Conservation (phyloP, 2,113 vertebrate species). For the Speoplatyrhinus poulsoni region DNA sequence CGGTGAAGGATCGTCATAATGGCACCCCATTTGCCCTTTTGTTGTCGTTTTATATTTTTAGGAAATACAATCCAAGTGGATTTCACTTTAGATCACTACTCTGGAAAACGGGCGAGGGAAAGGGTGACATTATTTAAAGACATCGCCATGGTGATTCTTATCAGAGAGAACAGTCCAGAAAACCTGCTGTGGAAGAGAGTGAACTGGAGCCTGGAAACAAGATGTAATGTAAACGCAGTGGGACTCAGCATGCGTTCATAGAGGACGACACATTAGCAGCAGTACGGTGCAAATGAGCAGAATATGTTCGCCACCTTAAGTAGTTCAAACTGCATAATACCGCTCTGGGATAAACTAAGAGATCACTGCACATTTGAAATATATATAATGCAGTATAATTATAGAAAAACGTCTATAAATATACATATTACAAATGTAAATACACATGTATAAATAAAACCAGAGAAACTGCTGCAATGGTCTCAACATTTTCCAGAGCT, state of each 20-base stretch:
- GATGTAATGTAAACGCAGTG: conserved; percentile 1
- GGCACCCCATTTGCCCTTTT: conserved; percentile 4
- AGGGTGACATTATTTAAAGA: conserved; percentile 32
- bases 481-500: no score
- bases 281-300: not conserved
- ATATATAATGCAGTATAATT: no score
- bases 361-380: no score
- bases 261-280: not conserved
- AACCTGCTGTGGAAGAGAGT: conserved; percentile 31
- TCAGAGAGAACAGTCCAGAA: conserved; percentile 2
- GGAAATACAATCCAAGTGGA: not conserved
- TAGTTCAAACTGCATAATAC: no score
- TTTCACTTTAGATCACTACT: no score
- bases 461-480: no score
- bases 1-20: conserved; percentile 13
- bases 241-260: not conserved
- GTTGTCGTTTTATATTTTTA: not conserved
- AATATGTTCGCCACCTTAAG: no score
- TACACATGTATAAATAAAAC: no score
- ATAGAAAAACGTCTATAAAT: no score
- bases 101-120: not conserved
- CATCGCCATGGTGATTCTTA: not conserved
- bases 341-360: no score
- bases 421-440: no score
- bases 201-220: conserved; percentile 48